Evolutionary conservation across 2,113 vertebrate genomes (phyloP).

Genomic region (Amphiprion ocellaris): DNA sequence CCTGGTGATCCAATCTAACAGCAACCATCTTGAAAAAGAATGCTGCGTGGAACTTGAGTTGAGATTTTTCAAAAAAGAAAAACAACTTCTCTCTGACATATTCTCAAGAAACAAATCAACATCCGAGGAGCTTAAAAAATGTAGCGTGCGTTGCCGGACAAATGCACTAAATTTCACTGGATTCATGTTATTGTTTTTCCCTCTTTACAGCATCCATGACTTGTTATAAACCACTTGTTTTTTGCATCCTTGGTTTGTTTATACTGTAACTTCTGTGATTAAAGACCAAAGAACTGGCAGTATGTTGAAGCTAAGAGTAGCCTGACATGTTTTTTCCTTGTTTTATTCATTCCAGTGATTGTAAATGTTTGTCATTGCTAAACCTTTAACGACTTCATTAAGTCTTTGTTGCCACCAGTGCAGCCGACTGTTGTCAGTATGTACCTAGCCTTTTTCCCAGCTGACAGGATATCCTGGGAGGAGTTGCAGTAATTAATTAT

Average conservation of each 20-base stretch:
- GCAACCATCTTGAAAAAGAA: too few relatives aligned
- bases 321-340: background rate
- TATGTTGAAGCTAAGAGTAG: background rate
- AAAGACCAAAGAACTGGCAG: background rate
- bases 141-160: too few relatives aligned
- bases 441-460: conserved; percentile 1
- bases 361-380: background rate
- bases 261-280: background rate
- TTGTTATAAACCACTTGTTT: background rate
- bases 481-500: conserved; percentile 65
- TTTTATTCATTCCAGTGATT: background rate
- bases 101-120: too few relatives aligned
- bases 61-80: too few relatives aligned
- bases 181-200: background rate
- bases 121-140: too few relatives aligned
- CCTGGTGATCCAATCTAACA: too few relatives aligned
- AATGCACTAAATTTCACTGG: background rate
- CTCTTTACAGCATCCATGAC: too few relatives aligned
- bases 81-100: too few relatives aligned
- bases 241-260: background rate
- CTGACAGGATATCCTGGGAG: conserved; percentile 28
- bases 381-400: background rate
- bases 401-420: background rate
- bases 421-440: background rate
- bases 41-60: background rate